phyloP scores from a whole-genome alignment of 2,888 invertebrate genomes.

The Erannis defoliaria region DNA sequence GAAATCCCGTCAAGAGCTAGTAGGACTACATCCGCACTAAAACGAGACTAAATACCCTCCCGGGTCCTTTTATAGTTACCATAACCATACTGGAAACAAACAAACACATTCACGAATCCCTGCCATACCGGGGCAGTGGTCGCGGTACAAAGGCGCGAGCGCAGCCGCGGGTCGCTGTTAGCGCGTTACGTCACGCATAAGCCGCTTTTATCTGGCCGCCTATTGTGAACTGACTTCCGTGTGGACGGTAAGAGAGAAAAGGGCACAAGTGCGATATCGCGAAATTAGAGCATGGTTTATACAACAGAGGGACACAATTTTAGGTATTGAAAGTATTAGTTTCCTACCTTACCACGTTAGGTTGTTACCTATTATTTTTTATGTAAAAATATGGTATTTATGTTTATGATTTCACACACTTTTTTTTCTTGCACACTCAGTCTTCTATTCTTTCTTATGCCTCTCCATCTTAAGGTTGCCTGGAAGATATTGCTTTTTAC shows the following conservation, averaged over 20 bases:
- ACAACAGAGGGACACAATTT: too few species aligned
- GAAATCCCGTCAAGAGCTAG: too few species aligned
- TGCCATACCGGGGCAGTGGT: conserved; percentile 37
- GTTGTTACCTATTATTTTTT: too few species aligned
- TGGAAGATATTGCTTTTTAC: too few species aligned
- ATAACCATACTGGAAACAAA: conserved; percentile 17
- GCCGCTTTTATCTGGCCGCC: conserved; percentile 80
- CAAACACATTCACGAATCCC: conserved; percentile 34
- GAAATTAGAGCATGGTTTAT: too few species aligned
- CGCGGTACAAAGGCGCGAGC: conserved; percentile 59
- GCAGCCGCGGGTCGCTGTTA: conserved; percentile 61
- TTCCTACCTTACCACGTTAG: too few species aligned
- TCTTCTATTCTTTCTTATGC: too few species aligned
- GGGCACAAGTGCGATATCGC: conserved; percentile 27
- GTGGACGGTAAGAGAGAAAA: conserved; percentile 48
- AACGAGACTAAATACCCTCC: neutral
- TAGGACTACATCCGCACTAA: neutral
- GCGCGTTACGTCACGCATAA: conserved; percentile 78
- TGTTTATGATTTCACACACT: too few species aligned
- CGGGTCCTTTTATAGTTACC: conserved; percentile 19
- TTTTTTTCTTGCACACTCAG: too few species aligned
- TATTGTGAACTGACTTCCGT: conserved; percentile 79
- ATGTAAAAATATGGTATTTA: too few species aligned
- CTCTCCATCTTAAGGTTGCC: too few species aligned
- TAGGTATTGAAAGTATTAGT: too few species aligned